Percentiles rank a stretch among this genome's conserved stretches.
Conservation (phyloP, 2,888 invertebrate species). For the Andrena praecox region DNA sequence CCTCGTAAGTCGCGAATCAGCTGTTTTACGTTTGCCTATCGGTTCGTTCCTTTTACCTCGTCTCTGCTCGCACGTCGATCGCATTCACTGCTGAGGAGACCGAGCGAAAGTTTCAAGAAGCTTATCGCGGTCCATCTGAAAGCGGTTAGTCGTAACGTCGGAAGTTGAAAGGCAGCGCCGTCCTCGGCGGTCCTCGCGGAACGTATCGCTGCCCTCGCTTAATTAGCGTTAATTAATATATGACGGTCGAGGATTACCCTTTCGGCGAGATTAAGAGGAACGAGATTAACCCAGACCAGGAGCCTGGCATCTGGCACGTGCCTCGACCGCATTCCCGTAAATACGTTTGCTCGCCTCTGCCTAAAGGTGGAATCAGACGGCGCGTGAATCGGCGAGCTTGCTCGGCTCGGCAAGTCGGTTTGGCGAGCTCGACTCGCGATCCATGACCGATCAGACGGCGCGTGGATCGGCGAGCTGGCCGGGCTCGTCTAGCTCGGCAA, state of each 20-base stretch:
- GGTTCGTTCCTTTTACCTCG: neutral
- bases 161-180: conserved; percentile 12
- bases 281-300: conserved; percentile 56
- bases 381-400: too few relatives aligned
- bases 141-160: neutral
- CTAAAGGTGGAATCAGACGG: too few relatives aligned
- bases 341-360: neutral
- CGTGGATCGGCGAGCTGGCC: too few relatives aligned
- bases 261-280: conserved; percentile 56
- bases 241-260: conserved; percentile 48
- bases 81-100: neutral
- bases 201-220: conserved; percentile 38
- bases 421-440: too few relatives aligned
- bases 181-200: conserved; percentile 17
- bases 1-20: conserved; percentile 31
- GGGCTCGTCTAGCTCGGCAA: too few relatives aligned
- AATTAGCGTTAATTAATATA: conserved; percentile 68
- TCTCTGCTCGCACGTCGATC: neutral
- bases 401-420: too few relatives aligned
- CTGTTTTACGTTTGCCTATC: conserved; percentile 12
- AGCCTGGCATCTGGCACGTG: conserved; percentile 34
- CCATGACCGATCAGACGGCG: too few relatives aligned
- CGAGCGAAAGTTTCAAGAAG: neutral
- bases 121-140: neutral
- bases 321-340: conserved; percentile 24